Evolutionary conservation across 2,797 vertebrate genomes (phyloP), one percentile per base, ranked within the genome.

Genomic region (Paramormyrops hopkinsi): DNA sequence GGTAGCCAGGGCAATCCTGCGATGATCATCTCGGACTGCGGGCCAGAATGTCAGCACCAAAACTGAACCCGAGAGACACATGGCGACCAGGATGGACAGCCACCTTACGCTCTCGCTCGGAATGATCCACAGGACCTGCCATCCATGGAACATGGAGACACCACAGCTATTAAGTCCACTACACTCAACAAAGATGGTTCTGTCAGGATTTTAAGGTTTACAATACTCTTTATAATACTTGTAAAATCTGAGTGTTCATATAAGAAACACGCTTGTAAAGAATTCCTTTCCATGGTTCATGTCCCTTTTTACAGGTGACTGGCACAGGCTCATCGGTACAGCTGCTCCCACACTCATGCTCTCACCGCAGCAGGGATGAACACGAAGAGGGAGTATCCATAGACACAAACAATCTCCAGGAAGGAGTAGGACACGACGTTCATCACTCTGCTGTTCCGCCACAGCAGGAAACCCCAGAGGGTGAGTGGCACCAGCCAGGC

Each of bases 341-440:
- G 73, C 37, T 1, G 4, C 29, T 76, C 33, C 33, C 69, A 41
- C 14, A 51, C 11, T 51, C 83, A 76, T 54, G 82, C 76, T 94
- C 97, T 90, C 95, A 99, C 99, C 92, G 97, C 98, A 8, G 98
- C 97, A 91, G 99, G 99, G 89, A 99, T 97, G 93, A 98, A 99
- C 92, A 99, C 93, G 65, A 97, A 96, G 89, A 99, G 98, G 0
- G 98, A 99, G 92, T 99, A 99, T 91, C 99, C 98, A 0, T 99
- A 99, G 0, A 98, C 98, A 53, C 99, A 99, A 90, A 98, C 97
- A 0, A 99, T 98, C 95, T 99, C 98, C 95, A 99, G 95, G 90
- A 99, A 99, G 0, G 98, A 98, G 90, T 99, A 99, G 37, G 97
- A 97, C 90, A 99, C 97, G 25, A 97, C 95, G 93, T 94, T 98